phyloP scores from a whole-genome alignment of 2,113 vertebrate genomes.

The Pachycephala philippinensis region DNA sequence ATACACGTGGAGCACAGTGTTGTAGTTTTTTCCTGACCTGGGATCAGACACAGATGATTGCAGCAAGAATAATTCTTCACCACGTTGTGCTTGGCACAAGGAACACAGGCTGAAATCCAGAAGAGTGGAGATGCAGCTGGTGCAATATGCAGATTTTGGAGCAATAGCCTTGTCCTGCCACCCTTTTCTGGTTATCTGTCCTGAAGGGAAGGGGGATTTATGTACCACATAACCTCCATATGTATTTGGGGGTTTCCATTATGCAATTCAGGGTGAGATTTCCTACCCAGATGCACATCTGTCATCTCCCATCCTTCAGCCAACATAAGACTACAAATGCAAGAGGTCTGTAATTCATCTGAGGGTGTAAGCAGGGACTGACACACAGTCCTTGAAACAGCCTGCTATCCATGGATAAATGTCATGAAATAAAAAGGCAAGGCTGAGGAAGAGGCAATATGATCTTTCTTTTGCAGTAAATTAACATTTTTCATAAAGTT shows the following conservation, averaged over 20 bases:
- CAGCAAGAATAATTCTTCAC: not conserved
- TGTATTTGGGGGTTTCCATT: not conserved
- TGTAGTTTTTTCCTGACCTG: constrained; percentile 12
- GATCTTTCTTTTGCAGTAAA: not conserved
- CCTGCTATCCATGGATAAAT: not conserved
- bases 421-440: not conserved
- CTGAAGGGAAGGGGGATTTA: not conserved
- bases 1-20: not conserved
- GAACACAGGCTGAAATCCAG: not conserved
- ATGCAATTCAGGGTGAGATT: not conserved
- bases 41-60: not conserved
- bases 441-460: not conserved
- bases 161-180: not conserved
- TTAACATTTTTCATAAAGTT: not conserved
- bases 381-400: not conserved
- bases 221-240: not conserved
- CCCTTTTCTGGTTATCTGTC: not conserved
- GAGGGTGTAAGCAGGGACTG: not conserved
- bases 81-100: not conserved
- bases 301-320: not conserved
- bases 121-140: not conserved
- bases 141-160: not conserved
- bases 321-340: not conserved
- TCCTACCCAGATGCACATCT: not conserved
- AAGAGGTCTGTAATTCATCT: not conserved